Evolutionary conservation across 1,140 invertebrate genomes (phyloP).

Genomic region (Tetraneura akinire): DNA sequence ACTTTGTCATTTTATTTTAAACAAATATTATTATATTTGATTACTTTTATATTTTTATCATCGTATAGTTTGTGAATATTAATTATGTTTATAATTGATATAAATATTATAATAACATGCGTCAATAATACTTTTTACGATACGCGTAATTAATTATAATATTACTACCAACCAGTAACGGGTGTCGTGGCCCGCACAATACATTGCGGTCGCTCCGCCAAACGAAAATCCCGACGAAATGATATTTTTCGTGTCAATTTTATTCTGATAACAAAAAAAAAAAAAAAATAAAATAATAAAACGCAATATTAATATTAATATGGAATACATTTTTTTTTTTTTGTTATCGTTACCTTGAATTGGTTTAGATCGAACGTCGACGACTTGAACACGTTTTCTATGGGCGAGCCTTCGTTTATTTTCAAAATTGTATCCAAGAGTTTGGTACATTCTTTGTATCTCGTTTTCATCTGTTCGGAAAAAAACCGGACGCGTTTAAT

Average conservation of each 20-base stretch:
- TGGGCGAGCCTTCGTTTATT: conserved; percentile 63
- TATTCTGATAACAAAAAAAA: conserved; percentile 57
- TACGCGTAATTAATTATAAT: too few species aligned
- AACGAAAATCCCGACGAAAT: conserved; percentile 69
- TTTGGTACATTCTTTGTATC: conserved; percentile 63
- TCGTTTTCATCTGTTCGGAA: conserved; percentile 59
- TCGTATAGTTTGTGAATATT: too few species aligned
- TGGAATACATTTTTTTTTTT: too few species aligned
- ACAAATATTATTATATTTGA: too few species aligned
- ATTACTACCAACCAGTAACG: conserved; percentile 66
- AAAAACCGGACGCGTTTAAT: background rate
- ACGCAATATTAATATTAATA: too few species aligned
- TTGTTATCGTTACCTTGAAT: conserved; percentile 56
- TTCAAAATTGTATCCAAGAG: conserved; percentile 63
- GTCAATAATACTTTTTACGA: too few species aligned
- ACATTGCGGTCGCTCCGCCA: conserved; percentile 67
- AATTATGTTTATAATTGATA: too few species aligned
- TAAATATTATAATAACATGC: too few species aligned
- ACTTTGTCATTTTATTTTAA: too few species aligned
- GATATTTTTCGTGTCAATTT: conserved; percentile 63
- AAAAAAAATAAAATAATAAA: background rate
- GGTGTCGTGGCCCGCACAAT: conserved; percentile 62
- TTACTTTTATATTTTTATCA: too few species aligned
- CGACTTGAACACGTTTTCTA: conserved; percentile 62
- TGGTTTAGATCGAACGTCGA: conserved; percentile 57